Evolutionary conservation across 2,888 invertebrate genomes (phyloP), one percentile per base, ranked within the genome.

Genomic region (Drosophila barbarae): DNA sequence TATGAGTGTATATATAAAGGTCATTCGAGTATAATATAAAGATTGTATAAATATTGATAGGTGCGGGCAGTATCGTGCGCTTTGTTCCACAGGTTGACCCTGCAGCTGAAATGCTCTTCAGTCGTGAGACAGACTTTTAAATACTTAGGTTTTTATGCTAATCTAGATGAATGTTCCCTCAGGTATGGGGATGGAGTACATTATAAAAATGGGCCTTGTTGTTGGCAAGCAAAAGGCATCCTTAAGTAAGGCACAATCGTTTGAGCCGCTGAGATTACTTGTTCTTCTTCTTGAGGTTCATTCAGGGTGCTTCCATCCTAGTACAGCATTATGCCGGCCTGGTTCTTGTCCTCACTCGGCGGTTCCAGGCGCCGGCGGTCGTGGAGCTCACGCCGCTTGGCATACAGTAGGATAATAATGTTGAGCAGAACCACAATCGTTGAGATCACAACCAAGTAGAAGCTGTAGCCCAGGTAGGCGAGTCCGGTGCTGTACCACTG

Each of bases 391-490:
- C 84, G 78, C 26, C 85, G 79, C 39, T 77, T 85, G 34, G 88
- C 89, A 52, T 85, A 87, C 36, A 87, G 21, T 26, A 90, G 58
- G 26, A 90, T 69, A 4, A 79, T 76, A 13, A 90, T 75, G 71
- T 90, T 88, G 10, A 88, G 56, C 44, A 89, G 52, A 26, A 89
- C 86, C 61, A 89, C 81, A 69, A 90, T 66, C 70, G 88, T 86
- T 46, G 89, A 86, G 50, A 87, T 69, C 15, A 89, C 77, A 30
- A 90, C 87, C 74, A 90, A 73, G 68, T 96, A 98, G 89, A 96
- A 98, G 6, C 97, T 97, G 80, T 95, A 93, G 52, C 96, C 97
- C 39, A 97, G 91, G 75, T 93, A 93, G 0, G 96, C 95, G 86
- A 93, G 92, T 51, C 94, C 94, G 73, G 94, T 93, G 0, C 96